Evolutionary conservation across 2,888 invertebrate genomes (phyloP).

Genomic region (Lymantria dispar): DNA sequence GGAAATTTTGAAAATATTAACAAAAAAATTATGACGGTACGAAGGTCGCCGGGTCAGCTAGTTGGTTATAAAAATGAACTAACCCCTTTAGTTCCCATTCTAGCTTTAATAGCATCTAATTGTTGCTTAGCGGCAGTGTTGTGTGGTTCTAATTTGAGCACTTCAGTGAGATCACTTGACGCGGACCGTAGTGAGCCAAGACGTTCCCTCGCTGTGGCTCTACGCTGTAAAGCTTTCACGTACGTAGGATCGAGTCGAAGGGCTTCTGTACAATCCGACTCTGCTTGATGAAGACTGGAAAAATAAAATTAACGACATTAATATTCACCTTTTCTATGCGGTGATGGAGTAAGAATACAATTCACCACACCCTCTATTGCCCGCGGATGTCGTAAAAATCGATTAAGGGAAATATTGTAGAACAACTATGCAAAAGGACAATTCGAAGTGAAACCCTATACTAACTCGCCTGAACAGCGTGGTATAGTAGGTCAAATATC

Average conservation of each 20-base stretch:
- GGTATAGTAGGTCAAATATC: too few species aligned
- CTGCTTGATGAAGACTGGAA: conserved; percentile 85
- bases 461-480: too few species aligned
- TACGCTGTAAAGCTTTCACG: conserved; percentile 91
- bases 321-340: background rate
- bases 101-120: conserved; percentile 78
- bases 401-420: too few species aligned
- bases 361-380: too few species aligned
- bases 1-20: too few species aligned
- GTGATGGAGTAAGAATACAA: background rate
- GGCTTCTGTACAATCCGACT: conserved; percentile 91
- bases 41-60: too few species aligned
- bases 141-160: conserved; percentile 89
- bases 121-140: conserved; percentile 87
- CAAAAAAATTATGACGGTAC: too few species aligned
- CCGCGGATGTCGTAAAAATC: too few species aligned
- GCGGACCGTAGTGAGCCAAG: conserved; percentile 88
- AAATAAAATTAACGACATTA: background rate
- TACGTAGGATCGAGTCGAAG: conserved; percentile 89
- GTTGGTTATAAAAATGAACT: conserved; percentile 19
- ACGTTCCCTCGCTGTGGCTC: conserved; percentile 88
- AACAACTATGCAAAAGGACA: too few species aligned
- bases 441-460: too few species aligned
- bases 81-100: conserved; percentile 78
- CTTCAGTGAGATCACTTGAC: conserved; percentile 85